Conservation (phyloP, 1,140 invertebrate genomes). For the Drosophila saltans region DNA sequence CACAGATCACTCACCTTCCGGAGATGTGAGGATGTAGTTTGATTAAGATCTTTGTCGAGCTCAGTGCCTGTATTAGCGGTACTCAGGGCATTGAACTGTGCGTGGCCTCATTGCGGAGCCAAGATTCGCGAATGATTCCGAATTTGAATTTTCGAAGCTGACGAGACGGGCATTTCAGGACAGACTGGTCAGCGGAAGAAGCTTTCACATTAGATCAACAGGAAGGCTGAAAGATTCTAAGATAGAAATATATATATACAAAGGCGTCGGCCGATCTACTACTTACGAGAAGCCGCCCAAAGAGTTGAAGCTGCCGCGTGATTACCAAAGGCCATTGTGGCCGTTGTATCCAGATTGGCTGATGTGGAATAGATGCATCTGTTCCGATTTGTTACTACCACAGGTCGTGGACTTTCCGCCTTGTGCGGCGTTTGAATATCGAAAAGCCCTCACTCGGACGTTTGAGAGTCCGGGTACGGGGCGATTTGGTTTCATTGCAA, state of each 20-base stretch:
- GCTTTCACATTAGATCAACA: constrained; percentile 49
- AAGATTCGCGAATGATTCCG: constrained; percentile 75
- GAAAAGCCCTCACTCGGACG: constrained; percentile 73
- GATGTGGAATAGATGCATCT: constrained; percentile 81
- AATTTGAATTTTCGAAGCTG: constrained; percentile 77
- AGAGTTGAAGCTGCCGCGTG: constrained; percentile 79
- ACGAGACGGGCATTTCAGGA: constrained; percentile 78
- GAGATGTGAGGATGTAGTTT: constrained; percentile 54
- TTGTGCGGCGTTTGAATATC: constrained; percentile 77
- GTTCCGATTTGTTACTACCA: constrained; percentile 60
- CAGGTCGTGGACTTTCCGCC: constrained; percentile 73
- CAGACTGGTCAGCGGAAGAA: constrained; percentile 69
- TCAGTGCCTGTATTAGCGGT: constrained; percentile 32
- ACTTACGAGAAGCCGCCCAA: constrained; percentile 78
- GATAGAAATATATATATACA: constrained; percentile 54
- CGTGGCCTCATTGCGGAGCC: constrained; percentile 77
- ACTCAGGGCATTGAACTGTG: constrained; percentile 70
- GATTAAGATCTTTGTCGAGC: constrained; percentile 75
- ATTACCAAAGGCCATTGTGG: constrained; percentile 75
- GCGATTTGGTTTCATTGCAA: constrained; percentile 80
- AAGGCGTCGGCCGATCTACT: no score
- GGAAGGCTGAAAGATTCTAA: constrained; percentile 58
- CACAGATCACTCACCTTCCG: constrained; percentile 68
- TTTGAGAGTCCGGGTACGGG: constrained; percentile 79
- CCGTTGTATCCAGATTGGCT: constrained; percentile 77